Base-by-base conservation (phyloP, 2,113 vertebrate species). In the Syrrhaptes paradoxus region DNA sequence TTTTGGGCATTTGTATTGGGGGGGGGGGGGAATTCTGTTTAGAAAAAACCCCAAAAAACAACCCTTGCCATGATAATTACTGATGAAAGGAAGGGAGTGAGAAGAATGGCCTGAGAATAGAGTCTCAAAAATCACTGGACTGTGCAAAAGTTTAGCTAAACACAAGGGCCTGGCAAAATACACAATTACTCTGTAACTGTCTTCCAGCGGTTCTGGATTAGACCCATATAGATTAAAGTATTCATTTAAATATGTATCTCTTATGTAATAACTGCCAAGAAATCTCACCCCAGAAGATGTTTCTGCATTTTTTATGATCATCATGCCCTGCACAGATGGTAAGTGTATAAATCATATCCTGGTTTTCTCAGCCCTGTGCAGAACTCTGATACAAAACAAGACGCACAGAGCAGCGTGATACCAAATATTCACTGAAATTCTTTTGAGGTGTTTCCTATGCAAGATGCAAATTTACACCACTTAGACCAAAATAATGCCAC, bases 221-320 rank as follows among this genome's bases (percentile, higher is more conserved):
- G 22, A 75, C 49, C 25, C 6, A 26, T 51, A 45, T 22, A 70
- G 54, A 74, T 45, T 36, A 34, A 87, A 75, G 19, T 51, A 36
- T 59, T 20, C 17, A 24, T 85, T 91, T 89, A 78, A 79, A 85
- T 76, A 52, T 52, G 24, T 61, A 31, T 81, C 62, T 21, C 38
- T 68, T 87, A 76, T 66, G 41, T 65, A 91, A 75, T 77, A 93
- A 32, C 17, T 2, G 7, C 52, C 55, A 83, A 80, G 72, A 84
- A 81, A 78, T 92, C 72, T 95, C 87, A 95, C 75, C 65, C 68
- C 93, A 67, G 85, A 94, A 96, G 72, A 83, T 75, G 61, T 88
- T 80, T 77, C 48, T 89, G 61, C 68, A 83, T 85, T 93, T 93
- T 82, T 78, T 88, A 46, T 68, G 48, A 18, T 65, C 74, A 76